Base-by-base conservation (phyloP, 2,888 invertebrate genomes). In the Apamea anceps region DNA sequence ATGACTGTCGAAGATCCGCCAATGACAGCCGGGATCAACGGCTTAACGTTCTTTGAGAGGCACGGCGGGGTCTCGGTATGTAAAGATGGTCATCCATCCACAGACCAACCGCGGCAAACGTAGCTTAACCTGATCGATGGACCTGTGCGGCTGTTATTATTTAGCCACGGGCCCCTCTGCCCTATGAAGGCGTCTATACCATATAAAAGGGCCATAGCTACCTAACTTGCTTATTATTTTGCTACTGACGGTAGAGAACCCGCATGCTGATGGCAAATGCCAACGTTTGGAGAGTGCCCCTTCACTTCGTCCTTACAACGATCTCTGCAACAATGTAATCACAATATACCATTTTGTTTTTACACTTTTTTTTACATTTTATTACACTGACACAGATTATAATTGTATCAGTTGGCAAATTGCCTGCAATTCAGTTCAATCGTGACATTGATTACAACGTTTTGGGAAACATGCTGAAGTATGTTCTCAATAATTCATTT, bases 301-400 rank as follows among this genome's bases (percentile, higher is more conserved):
- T 85, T 85, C 87, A 86, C 85, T 85, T 79, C 51, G 75, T 86
- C 87, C 87, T 85, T 79, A 67, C 21, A 51, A 66, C 28, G 75
- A 57, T 75, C 12, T 66, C 7, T 37, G 15, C 8, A 68, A 28
- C 25, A 48, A 68, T 65, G 37, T 45, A 15, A 57, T 45, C 54
- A 10, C 13, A 45, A 21, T 37, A n/a, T 67, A 28, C 6, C 48
- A 6, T 65, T 12, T 28, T 28, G 12, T n/a, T n/a, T n/a, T n/a
- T n/a, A n/a, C n/a, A n/a, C n/a, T n/a, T n/a, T n/a, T n/a, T n/a
- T n/a, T n/a, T n/a, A n/a, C n/a, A n/a, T n/a, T n/a, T n/a, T n/a
- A 54, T 54, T 54, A 42, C 15, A 54, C 42, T 54, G n/a, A 32
- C 37, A 51, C 48, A 54, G 25, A 42, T 78, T 13, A 25, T 60